phyloP scores from a whole-genome alignment of 2,113 vertebrate species.

The rabbit (Oryctolagus cuniculus) region mOryCun1.1 NC_091435.1:110145001-110145500 shows the following conservation, averaged over 20 bases:
- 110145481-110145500: slow-evolving; percentile 23
- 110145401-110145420: slow-evolving; percentile 34
- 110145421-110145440: not conserved
- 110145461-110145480: slow-evolving; percentile 26
- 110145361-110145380: slow-evolving; percentile 38
- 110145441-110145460: not conserved
- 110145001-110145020: not conserved
- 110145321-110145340: not conserved
- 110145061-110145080: not conserved
- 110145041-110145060: slow-evolving; percentile 16
- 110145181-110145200: slow-evolving; percentile 6
- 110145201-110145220: slow-evolving; percentile 14
- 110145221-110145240: slow-evolving; percentile 22
- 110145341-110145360: slow-evolving; percentile 5
- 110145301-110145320: slow-evolving; percentile 33
- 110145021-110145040: not conserved
- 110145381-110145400: slow-evolving; percentile 30
- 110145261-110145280: not conserved
- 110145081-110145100: slow-evolving; percentile 34
- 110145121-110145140: not conserved
- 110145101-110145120: slow-evolving; percentile 32
- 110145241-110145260: not conserved
- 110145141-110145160: not conserved
- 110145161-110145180: slow-evolving; percentile 47
- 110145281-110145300: slow-evolving; percentile 45